A percentile compares a stretch with the other conserved stretches of the same genome.
These are phyloP conservation scores for Alfaro cultratus DNA, from an alignment of 2,797 vertebrate genomes.

Conservation along the genomic window DNA sequence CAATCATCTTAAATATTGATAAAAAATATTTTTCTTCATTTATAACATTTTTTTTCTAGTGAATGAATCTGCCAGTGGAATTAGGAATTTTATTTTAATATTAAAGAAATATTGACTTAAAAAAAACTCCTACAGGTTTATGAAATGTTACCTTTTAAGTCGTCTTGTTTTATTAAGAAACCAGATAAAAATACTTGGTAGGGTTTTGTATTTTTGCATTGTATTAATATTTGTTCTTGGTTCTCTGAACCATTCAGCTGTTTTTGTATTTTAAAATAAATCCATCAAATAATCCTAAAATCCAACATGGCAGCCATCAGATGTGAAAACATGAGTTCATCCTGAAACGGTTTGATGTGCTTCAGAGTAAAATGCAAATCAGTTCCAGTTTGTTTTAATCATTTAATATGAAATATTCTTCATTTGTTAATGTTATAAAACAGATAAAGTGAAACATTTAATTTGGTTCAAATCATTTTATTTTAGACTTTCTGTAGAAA, in stretches of 20 bases:
- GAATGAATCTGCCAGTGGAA: too few relatives aligned
- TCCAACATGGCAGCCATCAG: not conserved
- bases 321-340: too few relatives aligned
- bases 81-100: too few relatives aligned
- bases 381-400: not conserved
- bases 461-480: not conserved
- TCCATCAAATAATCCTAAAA: not conserved
- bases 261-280: not conserved
- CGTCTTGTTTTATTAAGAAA: not conserved
- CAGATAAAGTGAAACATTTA: not conserved
- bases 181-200: not conserved
- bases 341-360: too few relatives aligned
- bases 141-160: too few relatives aligned
- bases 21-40: too few relatives aligned
- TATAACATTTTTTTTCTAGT: too few relatives aligned
- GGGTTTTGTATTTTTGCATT: not conserved
- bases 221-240: too few relatives aligned
- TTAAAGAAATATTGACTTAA: too few relatives aligned
- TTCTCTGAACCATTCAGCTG: too few relatives aligned
- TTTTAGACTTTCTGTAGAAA: not conserved
- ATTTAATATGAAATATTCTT: not conserved
- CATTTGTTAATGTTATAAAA: not conserved
- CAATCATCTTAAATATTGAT: too few relatives aligned
- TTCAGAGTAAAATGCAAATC: not conserved
- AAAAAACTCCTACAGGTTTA: too few relatives aligned